Percentiles rank a stretch among this genome's conserved stretches.
These are phyloP conservation scores for Macrophya annulata DNA, from an alignment of 2,888 invertebrate species.

Conservation along the genomic window DNA sequence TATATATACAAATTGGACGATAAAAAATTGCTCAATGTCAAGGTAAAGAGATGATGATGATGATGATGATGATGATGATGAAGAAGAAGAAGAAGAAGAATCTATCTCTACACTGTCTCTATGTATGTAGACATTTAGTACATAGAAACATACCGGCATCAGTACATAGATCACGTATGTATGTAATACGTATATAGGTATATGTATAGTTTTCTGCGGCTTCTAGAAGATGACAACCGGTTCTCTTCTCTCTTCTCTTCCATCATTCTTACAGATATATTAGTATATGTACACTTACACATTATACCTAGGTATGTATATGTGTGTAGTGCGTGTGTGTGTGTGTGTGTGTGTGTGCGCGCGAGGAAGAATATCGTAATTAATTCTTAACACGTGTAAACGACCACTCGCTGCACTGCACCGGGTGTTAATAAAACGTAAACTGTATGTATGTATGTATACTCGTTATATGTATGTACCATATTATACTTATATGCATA, in stretches of 20 bases:
- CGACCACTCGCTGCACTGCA: neutral
- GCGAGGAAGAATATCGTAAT: neutral
- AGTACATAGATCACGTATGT: no score
- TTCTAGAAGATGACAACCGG: neutral
- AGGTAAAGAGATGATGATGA: neutral
- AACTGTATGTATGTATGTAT: neutral
- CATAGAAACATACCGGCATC: no score
- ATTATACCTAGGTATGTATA: neutral
- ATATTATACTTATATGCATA: no score
- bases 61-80: no score
- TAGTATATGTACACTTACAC: neutral
- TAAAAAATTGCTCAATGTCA: neutral
- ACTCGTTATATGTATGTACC: no score
- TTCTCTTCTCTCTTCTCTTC: neutral
- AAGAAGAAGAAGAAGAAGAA: neutral
- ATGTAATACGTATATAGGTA: neutral
- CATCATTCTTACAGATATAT: neutral
- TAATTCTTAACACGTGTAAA: conserved; percentile 34
- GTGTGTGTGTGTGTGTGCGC: no score
- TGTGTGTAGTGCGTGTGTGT: neutral
- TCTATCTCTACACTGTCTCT: neutral
- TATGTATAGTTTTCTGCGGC: neutral
- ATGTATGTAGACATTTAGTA: no score
- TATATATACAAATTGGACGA: neutral
- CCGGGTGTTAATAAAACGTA: conserved; percentile 17